These are phyloP conservation scores for Sesamia nonagrioides DNA, from an alignment of 1,140 invertebrate genomes.

Conservation along the genomic window DNA sequence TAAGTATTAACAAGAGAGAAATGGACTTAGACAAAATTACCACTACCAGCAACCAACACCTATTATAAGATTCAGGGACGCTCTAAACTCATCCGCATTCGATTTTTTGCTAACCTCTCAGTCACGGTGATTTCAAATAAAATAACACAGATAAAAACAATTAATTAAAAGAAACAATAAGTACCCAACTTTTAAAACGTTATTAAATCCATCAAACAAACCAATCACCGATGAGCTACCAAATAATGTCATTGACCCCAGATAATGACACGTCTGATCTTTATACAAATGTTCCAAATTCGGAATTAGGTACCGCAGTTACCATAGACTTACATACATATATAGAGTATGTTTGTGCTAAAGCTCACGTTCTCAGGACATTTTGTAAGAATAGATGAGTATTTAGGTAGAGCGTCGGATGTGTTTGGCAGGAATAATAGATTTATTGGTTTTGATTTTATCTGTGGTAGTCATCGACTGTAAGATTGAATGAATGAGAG, in stretches of 20 bases:
- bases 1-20: no score
- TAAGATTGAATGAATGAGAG: conserved; percentile 14
- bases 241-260: conserved; percentile 39
- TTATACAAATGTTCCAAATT: conserved; percentile 45
- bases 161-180: conserved; percentile 9
- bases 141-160: neutral
- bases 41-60: no score
- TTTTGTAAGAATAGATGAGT: conserved; percentile 32
- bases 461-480: conserved; percentile 26
- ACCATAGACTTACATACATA: conserved; percentile 32
- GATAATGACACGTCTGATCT: conserved; percentile 35
- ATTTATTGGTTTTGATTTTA: conserved; percentile 29
- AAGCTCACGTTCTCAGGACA: conserved; percentile 42
- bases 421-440: conserved; percentile 32
- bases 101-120: conserved; percentile 7
- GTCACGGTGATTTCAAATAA: neutral
- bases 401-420: conserved; percentile 21
- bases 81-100: no score
- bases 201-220: neutral
- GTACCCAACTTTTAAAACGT: conserved; percentile 29
- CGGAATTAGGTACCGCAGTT: neutral
- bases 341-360: conserved; percentile 25
- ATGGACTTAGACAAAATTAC: no score
- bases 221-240: neutral
- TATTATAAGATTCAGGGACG: no score